Evolutionary conservation across 2,113 vertebrate genomes (phyloP), one percentile per base, ranked within the genome.

Genomic region (Zapornia atra): DNA sequence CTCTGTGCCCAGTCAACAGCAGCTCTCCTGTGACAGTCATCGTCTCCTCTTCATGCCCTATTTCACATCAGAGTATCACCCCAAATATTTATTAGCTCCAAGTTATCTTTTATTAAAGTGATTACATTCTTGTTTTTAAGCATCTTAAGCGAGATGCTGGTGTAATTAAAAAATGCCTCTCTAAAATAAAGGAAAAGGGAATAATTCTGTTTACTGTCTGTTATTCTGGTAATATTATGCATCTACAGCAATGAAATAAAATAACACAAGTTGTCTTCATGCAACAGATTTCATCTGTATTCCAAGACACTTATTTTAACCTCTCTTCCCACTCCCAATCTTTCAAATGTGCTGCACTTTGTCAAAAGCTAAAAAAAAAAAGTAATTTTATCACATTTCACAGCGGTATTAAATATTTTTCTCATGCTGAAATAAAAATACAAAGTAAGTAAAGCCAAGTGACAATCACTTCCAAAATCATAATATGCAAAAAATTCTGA

Each of bases 271-370:
- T 48, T 57, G 56, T 80, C 60, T 94, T 92, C 56, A 25, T 34
- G 57, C 34, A 86, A 94, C 80, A 95, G 69, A 95, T 92, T 92
- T 91, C 26, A 88, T 81, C 77, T 68, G 33, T 38, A 89, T 86
- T 88, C 73, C 2, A 20, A 90, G 66, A 72, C 7, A 2, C 53
- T 95, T 90, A 88, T 92, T 94, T 91, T 95, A 94, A 93, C 61
- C 79, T 31, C 65, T 79, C 82, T 88, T 94, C 92, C 92, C 80
- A 94, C 76, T 81, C 71, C 21, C 82, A 64, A 64, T 79, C 85
- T 80, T 85, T 70, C 36, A 76, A 82, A 25, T 18, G 29, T 44
- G 25, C 31, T 65, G 36, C 61, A 40, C 34, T 95, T 92, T 53
- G 38, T 6, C 36, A 94, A 92, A 77, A 71, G 8, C 69, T 86